Evolutionary conservation across 2,888 invertebrate species (phyloP), one percentile per base, ranked within the genome.

Genomic region (Thyatira batis): DNA sequence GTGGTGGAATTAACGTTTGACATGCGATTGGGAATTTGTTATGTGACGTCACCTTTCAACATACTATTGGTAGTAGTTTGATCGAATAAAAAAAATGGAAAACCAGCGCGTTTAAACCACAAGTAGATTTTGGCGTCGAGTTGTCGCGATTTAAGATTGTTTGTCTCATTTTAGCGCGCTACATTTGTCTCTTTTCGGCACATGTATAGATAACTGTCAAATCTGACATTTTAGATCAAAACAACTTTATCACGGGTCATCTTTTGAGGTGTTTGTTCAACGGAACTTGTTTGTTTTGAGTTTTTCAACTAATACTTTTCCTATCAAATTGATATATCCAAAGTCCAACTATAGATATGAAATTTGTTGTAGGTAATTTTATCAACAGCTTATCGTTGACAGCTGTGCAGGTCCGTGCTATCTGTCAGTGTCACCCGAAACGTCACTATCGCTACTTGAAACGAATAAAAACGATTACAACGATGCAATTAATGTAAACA

Each of bases 1-100:
- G 54, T 46, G 53, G 58, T 60, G 69, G 66, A 71, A 77, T 73
- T 76, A 60, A 70, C 55, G 55, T 70, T 65, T 56, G 58, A 61
- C 78, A 78, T 70, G 81, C 72, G 44, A 48, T 48, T 48, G 27
- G 48, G 28, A 48, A 48, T 39, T 17, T 39, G 23, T 4, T 10
- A 4, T n/a, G 45, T 45, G 45, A 45, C 45, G 45, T 45, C 27
- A 48, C 27, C n/a, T 21, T 3, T 23, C 21, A n/a, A 5, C 2
- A 44, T 30, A 30, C 11, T 30, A 30, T n/a, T n/a, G n/a, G n/a
- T n/a, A n/a, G n/a, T n/a, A n/a, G n/a, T n/a, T n/a, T n/a, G n/a
- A n/a, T n/a, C 30, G 30, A 10, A 1, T 30, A 30, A 8, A 1
- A 10, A 11, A 1, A 11, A 11, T 30, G 11, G 30, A 30, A 30